phyloP scores from a whole-genome alignment of 2,797 vertebrate species.

The Syngnathus rostellatus region DNA sequence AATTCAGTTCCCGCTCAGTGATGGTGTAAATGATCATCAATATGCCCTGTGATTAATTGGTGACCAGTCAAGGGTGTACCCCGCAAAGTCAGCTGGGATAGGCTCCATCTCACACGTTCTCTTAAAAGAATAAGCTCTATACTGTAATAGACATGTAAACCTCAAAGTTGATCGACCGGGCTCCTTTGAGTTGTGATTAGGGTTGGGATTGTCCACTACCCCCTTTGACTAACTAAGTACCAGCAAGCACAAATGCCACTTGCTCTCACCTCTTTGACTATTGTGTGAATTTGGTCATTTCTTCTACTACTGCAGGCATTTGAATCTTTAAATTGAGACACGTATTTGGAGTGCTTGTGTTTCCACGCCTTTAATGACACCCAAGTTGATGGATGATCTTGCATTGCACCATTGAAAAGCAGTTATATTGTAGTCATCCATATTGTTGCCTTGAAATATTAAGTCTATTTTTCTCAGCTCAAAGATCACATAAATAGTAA shows the following conservation, averaged over 20 bases:
- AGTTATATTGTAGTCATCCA: background rate
- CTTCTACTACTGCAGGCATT: background rate
- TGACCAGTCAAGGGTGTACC: background rate
- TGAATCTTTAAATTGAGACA: background rate
- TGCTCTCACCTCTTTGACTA: slow-evolving; percentile 23
- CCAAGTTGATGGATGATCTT: background rate
- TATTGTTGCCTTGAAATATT: background rate
- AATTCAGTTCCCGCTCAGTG: background rate
- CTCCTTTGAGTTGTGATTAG: slow-evolving; percentile 40
- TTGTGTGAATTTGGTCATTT: slow-evolving; percentile 10
- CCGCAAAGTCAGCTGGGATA: background rate
- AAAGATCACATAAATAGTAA: too few relatives aligned
- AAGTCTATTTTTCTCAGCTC: background rate
- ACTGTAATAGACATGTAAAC: background rate
- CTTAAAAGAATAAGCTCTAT: too few relatives aligned
- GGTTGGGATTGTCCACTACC: slow-evolving; percentile 32
- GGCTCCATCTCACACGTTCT: background rate
- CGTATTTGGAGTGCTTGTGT: background rate
- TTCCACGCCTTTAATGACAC: background rate
- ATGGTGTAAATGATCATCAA: background rate
- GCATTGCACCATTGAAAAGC: background rate
- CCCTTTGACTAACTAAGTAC: slow-evolving; percentile 40
- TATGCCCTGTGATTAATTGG: background rate
- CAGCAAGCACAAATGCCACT: slow-evolving; percentile 29
- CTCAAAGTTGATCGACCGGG: slow-evolving; percentile 15